Evolutionary conservation across 2,888 invertebrate species (phyloP), one percentile per base, ranked within the genome.

Genomic region (Habroteleia sp.): DNA sequence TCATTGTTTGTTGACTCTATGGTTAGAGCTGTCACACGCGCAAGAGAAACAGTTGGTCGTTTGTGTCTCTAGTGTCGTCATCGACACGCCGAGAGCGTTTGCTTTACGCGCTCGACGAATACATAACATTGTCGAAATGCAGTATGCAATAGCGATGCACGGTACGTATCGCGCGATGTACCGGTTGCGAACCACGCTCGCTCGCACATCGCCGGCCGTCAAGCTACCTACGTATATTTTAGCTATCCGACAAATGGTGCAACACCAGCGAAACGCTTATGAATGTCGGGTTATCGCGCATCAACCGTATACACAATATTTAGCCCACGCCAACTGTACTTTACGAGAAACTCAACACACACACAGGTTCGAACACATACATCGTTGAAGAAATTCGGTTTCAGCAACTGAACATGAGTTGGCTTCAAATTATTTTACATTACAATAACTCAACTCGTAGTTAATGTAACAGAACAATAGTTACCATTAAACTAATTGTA

Each of bases 81-180:
- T 74, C 60, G 74, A 74, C 74, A 74, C 71, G 68, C 74, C 66
- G 68, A 68, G 72, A 48, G 76, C 74, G 76, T 74, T 78, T 78
- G 78, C 75, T 78, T 78, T 75, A 73, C 78, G 73, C 74, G 74
- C 62, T 27, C 50, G 35, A 63, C 73, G 52, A 75, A 78, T 77
- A 73, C 78, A 77, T 75, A 77, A 77, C 75, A 78, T 74, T 72
- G 77, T 68, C 63, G 71, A 77, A 74, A 77, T 68, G 66, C 58
- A 68, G 63, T 35, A 35, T 54, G 73, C 68, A 41, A 39, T 31
- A 56, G 48, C 54, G 60, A 46, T 73, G 66, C 46, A 65, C 31
- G 46, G 25, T 56, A 23, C 58, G 44, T 37, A 62, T 62, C 54
- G 62, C 42, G 48, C 16, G 25, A 46, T 52, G 54, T 54, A 33